Percentiles rank a stretch among this genome's conserved stretches.
Evolutionary conservation across 2,797 vertebrate genomes (phyloP).

Genomic region (Neosalanx taihuensis): DNA sequence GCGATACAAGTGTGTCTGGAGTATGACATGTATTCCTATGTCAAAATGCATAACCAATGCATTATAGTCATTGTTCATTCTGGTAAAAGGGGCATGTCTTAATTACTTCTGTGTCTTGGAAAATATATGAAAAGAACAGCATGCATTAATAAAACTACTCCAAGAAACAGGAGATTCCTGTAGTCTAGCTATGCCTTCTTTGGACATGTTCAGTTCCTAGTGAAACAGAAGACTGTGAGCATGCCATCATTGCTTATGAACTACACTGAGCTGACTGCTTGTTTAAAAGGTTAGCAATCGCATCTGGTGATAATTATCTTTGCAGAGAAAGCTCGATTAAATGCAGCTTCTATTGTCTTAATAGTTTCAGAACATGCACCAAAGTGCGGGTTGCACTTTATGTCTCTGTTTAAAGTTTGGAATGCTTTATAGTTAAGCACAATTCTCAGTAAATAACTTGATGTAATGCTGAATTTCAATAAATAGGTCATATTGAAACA

Average conservation of each 20-base stretch:
- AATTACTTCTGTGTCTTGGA: no score
- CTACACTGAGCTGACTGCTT: not conserved
- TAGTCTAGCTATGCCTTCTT: not conserved
- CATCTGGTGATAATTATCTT: constrained; percentile 15
- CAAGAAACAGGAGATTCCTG: not conserved
- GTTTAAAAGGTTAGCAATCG: not conserved
- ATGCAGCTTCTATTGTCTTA: constrained; percentile 9
- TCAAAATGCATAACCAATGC: not conserved
- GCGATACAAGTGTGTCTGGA: not conserved
- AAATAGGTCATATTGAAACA: constrained; percentile 13
- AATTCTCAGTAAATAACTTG: constrained; percentile 4
- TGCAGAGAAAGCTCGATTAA: constrained; percentile 10
- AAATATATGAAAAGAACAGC: no score
- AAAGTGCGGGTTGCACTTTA: constrained; percentile 8
- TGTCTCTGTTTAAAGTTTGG: constrained; percentile 13
- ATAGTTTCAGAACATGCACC: not conserved
- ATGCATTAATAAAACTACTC: no score
- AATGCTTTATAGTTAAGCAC: constrained; percentile 12
- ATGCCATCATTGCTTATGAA: constrained; percentile 3
- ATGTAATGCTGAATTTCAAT: not conserved
- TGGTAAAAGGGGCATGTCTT: not conserved
- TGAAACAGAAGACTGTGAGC: not conserved
- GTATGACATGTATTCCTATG: not conserved
- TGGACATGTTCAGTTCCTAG: not conserved
- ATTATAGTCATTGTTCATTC: not conserved